Percentiles rank a stretch among this genome's conserved stretches.
Conservation (phyloP, 2,797 vertebrate species). For the Borostomias antarcticus region DNA sequence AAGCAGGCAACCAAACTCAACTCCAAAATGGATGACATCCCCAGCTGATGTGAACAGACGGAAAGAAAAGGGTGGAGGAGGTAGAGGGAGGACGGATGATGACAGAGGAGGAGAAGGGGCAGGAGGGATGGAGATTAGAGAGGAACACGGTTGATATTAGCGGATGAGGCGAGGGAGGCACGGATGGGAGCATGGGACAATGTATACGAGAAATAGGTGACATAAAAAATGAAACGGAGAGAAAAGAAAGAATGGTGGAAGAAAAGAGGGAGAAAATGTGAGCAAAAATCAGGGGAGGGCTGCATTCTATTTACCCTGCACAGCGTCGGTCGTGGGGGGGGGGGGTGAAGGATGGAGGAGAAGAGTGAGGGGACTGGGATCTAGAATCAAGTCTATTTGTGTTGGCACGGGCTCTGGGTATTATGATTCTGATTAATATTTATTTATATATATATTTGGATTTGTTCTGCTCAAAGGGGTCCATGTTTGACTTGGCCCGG, state of each 20-base stretch:
- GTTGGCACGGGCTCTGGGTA: constrained; percentile 41
- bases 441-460: constrained; percentile 62
- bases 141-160: background rate
- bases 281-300: background rate
- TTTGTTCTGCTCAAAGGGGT: constrained; percentile 57
- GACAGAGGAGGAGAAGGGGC: background rate
- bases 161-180: background rate
- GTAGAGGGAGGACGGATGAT: constrained; percentile 6
- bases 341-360: no score
- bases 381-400: constrained; percentile 53
- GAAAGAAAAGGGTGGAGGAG: background rate
- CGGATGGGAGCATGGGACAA: constrained; percentile 23
- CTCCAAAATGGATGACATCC: constrained; percentile 29
- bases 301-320: constrained; percentile 38
- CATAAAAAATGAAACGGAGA: background rate
- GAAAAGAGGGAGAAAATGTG: background rate
- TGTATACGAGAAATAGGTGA: background rate
- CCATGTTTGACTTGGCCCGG: constrained; percentile 59
- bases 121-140: constrained; percentile 3
- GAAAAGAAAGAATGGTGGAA: background rate
- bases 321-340: constrained; percentile 34
- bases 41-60: constrained; percentile 18
- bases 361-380: no score
- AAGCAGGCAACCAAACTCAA: constrained; percentile 34
- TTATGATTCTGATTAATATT: constrained; percentile 65